These are phyloP conservation scores for Bradypodion pumilum DNA, from an alignment of 2,797 vertebrate species.

Conservation along the genomic window DNA sequence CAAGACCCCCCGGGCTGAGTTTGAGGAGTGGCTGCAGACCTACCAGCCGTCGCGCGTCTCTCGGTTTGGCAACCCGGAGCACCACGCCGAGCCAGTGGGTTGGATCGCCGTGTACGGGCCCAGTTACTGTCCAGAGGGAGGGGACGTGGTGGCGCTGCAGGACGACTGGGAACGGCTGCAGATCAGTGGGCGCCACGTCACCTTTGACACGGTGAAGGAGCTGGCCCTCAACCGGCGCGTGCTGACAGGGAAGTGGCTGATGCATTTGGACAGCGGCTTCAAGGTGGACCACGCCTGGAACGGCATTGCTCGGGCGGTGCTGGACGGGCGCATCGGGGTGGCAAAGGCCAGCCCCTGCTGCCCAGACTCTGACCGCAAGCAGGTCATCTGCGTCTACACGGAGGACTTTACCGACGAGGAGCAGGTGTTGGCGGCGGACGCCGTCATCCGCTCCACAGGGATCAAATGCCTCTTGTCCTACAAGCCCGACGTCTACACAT, in stretches of 20 bases:
- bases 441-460: constrained; percentile 82
- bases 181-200: constrained; percentile 78
- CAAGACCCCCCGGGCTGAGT: constrained; percentile 81
- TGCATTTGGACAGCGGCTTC: constrained; percentile 88
- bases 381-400: constrained; percentile 90
- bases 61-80: constrained; percentile 78
- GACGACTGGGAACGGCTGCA: constrained; percentile 87
- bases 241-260: constrained; percentile 89
- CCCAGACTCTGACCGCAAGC: constrained; percentile 71
- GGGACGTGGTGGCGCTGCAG: constrained; percentile 81
- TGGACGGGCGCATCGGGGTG: constrained; percentile 80
- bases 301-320: constrained; percentile 81
- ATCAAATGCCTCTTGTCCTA: constrained; percentile 87
- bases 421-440: constrained; percentile 82
- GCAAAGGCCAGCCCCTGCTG: constrained; percentile 86
- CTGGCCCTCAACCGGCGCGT: constrained; percentile 87
- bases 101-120: constrained; percentile 85
- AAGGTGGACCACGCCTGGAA: constrained; percentile 91
- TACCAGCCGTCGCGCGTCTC: constrained; percentile 86
- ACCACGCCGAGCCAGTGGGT: constrained; percentile 78
- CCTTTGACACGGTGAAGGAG: constrained; percentile 83
- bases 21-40: constrained; percentile 86
- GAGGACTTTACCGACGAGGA: constrained; percentile 86
- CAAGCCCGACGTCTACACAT: constrained; percentile 90
- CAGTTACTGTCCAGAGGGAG: constrained; percentile 52